Percentiles rank a stretch among this genome's conserved stretches.
Evolutionary conservation across 2,113 vertebrate species (phyloP).

Genomic region (Corythornis madagascariensis): DNA sequence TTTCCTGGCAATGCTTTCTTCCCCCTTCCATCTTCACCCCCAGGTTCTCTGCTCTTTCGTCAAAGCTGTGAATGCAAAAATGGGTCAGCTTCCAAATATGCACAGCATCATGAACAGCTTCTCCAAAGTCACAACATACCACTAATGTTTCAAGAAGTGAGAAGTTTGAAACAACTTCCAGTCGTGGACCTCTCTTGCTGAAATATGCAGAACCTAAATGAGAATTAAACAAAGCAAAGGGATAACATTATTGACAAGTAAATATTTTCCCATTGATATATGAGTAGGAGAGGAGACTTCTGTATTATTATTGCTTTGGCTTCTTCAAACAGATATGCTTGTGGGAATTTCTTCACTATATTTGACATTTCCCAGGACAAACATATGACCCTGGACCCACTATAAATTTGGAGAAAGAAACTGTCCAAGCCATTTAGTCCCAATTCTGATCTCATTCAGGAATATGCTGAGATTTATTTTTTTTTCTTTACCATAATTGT

Average conservation of each 20-base stretch:
- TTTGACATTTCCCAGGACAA: background rate
- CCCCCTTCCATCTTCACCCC: background rate
- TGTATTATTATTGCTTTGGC: background rate
- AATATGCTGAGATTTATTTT: background rate
- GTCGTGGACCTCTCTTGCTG: background rate
- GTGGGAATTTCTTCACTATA: background rate
- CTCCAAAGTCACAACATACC: background rate
- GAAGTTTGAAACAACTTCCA: background rate
- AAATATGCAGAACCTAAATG: background rate
- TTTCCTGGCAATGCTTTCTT: background rate
- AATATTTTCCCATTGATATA: background rate
- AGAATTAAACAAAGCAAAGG: background rate
- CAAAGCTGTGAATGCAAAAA: background rate
- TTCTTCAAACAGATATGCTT: background rate
- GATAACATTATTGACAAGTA: background rate
- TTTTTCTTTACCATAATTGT: background rate
- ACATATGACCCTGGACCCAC: background rate
- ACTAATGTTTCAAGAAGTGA: background rate
- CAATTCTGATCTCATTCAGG: background rate
- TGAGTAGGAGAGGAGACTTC: background rate
- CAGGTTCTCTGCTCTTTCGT: background rate
- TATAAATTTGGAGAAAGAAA: constrained; percentile 7
- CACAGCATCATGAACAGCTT: background rate
- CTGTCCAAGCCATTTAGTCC: background rate
- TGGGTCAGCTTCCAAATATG: background rate